Conservation (phyloP, 2,888 invertebrate species). For the Ptilodon capucinus region DNA sequence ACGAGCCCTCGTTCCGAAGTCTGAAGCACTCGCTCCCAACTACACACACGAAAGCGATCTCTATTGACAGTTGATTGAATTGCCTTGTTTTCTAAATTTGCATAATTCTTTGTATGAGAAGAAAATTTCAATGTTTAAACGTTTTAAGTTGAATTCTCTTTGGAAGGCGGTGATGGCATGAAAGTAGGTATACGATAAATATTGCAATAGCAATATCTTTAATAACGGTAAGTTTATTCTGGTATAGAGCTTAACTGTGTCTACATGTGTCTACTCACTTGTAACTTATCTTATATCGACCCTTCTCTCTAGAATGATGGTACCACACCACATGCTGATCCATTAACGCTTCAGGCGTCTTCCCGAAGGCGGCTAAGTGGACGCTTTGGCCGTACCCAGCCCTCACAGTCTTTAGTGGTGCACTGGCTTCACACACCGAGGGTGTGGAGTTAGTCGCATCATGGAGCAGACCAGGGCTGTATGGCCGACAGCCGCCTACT, state of each 20-base stretch:
- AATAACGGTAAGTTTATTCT: too few species aligned
- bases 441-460: constrained; percentile 84
- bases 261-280: constrained; percentile 67
- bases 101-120: too few species aligned
- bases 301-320: constrained; percentile 80
- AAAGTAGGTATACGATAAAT: too few species aligned
- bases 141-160: too few species aligned
- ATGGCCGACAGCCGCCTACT: constrained; percentile 80
- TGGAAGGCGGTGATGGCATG: too few species aligned
- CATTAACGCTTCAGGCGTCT: constrained; percentile 73
- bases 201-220: too few species aligned
- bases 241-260: too few species aligned
- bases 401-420: constrained; percentile 79
- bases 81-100: neutral
- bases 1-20: constrained; percentile 84
- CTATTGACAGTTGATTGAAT: too few species aligned
- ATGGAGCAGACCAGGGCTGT: constrained; percentile 81
- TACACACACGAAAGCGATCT: constrained; percentile 22
- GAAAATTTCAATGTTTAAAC: too few species aligned
- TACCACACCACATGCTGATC: constrained; percentile 77
- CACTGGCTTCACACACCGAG: constrained; percentile 81
- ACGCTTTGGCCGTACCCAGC: constrained; percentile 85
- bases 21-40: constrained; percentile 83
- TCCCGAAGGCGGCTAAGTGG: constrained; percentile 81
- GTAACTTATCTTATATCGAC: constrained; percentile 79